Percentiles rank a stretch among this genome's conserved stretches.
These are phyloP conservation scores for Eristalis pertinax DNA, from an alignment of 2,888 invertebrate species.

Conservation along the genomic window DNA sequence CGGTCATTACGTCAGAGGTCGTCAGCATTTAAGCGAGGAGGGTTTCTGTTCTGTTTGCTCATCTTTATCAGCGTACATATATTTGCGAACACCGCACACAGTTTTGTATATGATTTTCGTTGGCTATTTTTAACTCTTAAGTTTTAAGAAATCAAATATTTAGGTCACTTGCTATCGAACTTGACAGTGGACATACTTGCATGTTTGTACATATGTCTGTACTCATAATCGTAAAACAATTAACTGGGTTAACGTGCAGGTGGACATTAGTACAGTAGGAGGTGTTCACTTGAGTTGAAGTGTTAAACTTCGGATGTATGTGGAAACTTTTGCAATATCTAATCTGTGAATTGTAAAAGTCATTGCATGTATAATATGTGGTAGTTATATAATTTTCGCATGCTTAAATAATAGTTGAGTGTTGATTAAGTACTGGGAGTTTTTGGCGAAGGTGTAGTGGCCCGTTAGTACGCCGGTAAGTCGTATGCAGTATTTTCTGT, in stretches of 20 bases:
- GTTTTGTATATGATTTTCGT: not conserved
- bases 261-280: not conserved
- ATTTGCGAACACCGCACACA: not conserved
- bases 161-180: not conserved
- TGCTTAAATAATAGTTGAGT: no score
- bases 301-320: not conserved
- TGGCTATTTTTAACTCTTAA: not conserved
- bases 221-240: not conserved
- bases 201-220: not conserved
- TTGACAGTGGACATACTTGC: not conserved
- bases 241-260: not conserved
- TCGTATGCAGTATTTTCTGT: no score
- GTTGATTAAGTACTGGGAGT: no score
- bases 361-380: not conserved
- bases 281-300: not conserved
- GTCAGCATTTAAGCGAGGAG: conserved; percentile 6
- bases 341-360: not conserved
- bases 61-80: not conserved
- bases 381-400: no score
- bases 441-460: no score
- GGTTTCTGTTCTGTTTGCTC: not conserved
- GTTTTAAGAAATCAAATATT: not conserved
- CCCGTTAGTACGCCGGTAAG: no score
- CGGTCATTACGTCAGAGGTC: conserved; percentile 19
- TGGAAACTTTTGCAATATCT: not conserved